Evolutionary conservation across 1,140 invertebrate species (phyloP), one percentile per base, ranked within the genome.

Genomic region (Drosophila paulistorum): DNA sequence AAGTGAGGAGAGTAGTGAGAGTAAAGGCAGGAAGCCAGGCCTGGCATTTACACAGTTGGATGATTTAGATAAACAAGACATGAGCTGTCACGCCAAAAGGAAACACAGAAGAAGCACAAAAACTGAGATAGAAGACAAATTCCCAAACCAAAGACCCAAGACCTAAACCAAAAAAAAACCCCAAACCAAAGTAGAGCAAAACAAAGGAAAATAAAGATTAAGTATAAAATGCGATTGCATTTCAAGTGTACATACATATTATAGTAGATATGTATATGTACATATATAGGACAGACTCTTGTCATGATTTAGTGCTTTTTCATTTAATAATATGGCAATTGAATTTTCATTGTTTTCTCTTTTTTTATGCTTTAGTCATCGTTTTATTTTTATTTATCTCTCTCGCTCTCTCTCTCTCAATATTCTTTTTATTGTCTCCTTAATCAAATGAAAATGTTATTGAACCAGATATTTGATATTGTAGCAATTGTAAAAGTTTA

Each of bases 31-130:
- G 84, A 84, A 84, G 76, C 79, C 77, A 89, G 80, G 84, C 80
- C 74, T 83, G 77, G 77, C 80, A 87, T 87, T 87, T 87, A 87
- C 84, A 89, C 84, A 89, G 84, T 87, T 74, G 84, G 81, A 84
- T 87, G 84, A 81, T 84, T 87, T 84, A 89, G 84, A 87, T 87
- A 87, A 87, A 84, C 84, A 87, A 84, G 84, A 87, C 84, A 87
- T 87, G 80, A 89, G 77, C 84, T 89, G 83, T 87, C 84, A 89
- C 68, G 70, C 65, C 67, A 83, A 77, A 87, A 78, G 71, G 61
- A 61, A 73, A 66, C 63, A 63, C 60, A 63, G n/a, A 13, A 13
- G 4, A 35, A 39, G 33, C 20, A 23, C 30, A 73, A 60, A 41
- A 62, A 62, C 65, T 73, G 61, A 60, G 67, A 30, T 23, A 64